These are phyloP conservation scores for Drosophila tristis DNA, from an alignment of 1,140 invertebrate species.

Conservation along the genomic window DNA sequence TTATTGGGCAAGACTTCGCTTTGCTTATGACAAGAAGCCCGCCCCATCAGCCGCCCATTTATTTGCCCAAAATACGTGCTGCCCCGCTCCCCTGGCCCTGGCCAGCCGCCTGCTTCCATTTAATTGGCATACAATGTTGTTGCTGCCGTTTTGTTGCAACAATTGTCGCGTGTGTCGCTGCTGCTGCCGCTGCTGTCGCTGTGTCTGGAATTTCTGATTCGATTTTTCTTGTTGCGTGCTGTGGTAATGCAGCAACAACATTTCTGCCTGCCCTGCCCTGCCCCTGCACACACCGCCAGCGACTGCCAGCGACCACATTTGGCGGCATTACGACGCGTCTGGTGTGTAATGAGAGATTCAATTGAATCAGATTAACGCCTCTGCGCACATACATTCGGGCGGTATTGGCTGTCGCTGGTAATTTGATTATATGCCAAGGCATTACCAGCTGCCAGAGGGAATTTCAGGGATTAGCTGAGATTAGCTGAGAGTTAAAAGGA, in stretches of 20 bases:
- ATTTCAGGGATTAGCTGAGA: no score
- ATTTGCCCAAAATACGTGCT: constrained; percentile 24
- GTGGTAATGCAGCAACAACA: constrained; percentile 37
- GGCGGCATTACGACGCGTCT: constrained; percentile 46
- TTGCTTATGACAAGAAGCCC: constrained; percentile 18
- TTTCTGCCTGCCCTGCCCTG: constrained; percentile 18
- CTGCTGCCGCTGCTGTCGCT: constrained; percentile 3
- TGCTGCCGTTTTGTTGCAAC: constrained; percentile 29
- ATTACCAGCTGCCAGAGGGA: no score
- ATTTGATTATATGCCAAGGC: constrained; percentile 22
- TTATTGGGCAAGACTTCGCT: constrained; percentile 53
- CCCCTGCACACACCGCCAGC: constrained; percentile 3
- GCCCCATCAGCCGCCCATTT: constrained; percentile 2
- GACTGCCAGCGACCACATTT: constrained; percentile 16
- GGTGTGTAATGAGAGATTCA: constrained; percentile 47
- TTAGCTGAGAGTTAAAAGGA: no score
- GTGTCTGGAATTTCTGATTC: constrained; percentile 66
- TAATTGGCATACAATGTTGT: constrained; percentile 59
- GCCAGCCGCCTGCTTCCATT: background rate
- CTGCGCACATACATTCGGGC: constrained; percentile 7
- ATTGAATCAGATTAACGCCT: constrained; percentile 43
- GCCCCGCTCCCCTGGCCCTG: background rate
- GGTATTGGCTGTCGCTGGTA: constrained; percentile 23
- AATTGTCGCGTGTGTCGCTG: constrained; percentile 59
- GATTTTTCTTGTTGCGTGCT: constrained; percentile 49